phyloP scores from a whole-genome alignment of 1,140 invertebrate species.

The Lutraria rhynchaena region DNA sequence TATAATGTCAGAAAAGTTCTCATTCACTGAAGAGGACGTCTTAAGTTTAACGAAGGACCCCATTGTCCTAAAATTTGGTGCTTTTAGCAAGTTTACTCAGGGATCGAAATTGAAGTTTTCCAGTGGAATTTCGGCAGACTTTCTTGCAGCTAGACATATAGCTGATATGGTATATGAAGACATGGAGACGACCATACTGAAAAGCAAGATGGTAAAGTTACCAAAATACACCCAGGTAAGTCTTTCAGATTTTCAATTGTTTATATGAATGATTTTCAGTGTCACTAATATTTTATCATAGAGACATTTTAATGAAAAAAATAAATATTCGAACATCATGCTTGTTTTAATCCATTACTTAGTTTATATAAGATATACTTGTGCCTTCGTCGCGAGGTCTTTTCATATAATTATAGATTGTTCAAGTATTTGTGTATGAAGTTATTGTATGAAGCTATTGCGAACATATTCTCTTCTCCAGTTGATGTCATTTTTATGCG shows the following conservation, averaged over 20 bases:
- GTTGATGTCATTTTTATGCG: slow-evolving; percentile 67
- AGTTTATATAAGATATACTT: too few relatives aligned
- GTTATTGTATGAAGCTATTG: too few relatives aligned
- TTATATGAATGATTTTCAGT: not conserved
- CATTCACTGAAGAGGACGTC: slow-evolving; percentile 61
- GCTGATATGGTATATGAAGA: slow-evolving; percentile 69
- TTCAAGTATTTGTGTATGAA: too few relatives aligned
- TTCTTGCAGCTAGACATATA: slow-evolving; percentile 70
- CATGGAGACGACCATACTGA: slow-evolving; percentile 60
- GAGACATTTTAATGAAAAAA: too few relatives aligned
- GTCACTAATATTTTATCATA: too few relatives aligned
- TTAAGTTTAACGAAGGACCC: slow-evolving; percentile 42
- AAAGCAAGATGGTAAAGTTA: slow-evolving; percentile 67
- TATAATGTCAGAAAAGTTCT: slow-evolving; percentile 38
- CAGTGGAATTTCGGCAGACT: slow-evolving; percentile 67
- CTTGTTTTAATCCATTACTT: too few relatives aligned
- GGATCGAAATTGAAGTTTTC: slow-evolving; percentile 63
- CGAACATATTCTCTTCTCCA: too few relatives aligned
- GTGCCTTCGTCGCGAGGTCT: too few relatives aligned
- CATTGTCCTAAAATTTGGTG: slow-evolving; percentile 65
- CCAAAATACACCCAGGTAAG: slow-evolving; percentile 61
- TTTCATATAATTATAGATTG: too few relatives aligned
- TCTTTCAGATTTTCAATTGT: not conserved
- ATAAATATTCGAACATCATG: too few relatives aligned
- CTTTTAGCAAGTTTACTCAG: slow-evolving; percentile 58